Evolutionary conservation across 2,797 vertebrate species (phyloP).

Genomic region (Malurus splendens): DNA sequence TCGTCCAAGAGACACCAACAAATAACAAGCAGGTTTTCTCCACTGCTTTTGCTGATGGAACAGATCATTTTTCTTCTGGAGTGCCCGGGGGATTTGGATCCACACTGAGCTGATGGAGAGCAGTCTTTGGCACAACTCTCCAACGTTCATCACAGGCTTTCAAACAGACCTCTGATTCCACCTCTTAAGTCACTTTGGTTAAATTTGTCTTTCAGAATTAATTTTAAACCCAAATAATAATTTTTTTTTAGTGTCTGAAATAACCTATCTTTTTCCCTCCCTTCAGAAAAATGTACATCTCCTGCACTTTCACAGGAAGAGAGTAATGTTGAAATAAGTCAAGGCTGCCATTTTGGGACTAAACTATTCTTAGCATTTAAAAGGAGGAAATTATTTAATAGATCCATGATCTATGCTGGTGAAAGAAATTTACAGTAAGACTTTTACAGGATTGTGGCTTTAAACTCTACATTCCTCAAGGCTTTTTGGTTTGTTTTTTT

Average conservation of each 20-base stretch:
- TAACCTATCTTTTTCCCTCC: not conserved
- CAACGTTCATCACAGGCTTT: not conserved
- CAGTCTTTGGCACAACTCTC: not conserved
- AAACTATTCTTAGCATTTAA: not conserved
- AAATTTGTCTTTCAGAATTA: not conserved
- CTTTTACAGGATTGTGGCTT: not conserved
- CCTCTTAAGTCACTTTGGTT: not conserved
- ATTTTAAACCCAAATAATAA: not conserved
- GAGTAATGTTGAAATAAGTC: not conserved
- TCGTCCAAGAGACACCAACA: not conserved
- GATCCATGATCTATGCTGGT: not conserved
- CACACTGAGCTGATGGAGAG: not conserved
- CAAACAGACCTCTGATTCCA: not conserved
- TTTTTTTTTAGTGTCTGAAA: not conserved
- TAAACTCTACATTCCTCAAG: not conserved
- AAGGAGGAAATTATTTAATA: not conserved
- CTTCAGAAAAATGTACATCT: not conserved
- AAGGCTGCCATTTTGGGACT: not conserved
- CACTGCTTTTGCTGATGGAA: not conserved
- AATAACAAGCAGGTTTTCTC: not conserved
- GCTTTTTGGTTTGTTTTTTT: not conserved
- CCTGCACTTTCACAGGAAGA: not conserved
- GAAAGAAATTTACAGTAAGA: not conserved
- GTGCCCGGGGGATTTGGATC: not conserved
- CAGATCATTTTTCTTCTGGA: not conserved